Evolutionary conservation across 2,888 invertebrate genomes (phyloP).

Genomic region (Choristoneura rosaceana): DNA sequence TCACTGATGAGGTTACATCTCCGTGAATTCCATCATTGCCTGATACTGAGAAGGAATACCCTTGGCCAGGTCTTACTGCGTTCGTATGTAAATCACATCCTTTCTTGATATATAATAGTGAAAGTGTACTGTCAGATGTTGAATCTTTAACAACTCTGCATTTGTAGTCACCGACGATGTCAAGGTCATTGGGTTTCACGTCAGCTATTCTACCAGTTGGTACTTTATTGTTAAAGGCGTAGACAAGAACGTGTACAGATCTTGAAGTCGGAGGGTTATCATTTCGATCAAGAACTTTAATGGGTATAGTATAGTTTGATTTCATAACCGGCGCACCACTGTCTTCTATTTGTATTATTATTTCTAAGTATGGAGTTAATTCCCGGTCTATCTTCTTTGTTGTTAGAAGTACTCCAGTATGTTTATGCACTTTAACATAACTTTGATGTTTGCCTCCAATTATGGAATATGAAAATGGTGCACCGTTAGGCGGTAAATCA

Average conservation of each 20-base stretch:
- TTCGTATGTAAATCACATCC: slow-evolving; percentile 93
- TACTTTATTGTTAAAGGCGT: slow-evolving; percentile 90
- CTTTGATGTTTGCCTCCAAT: slow-evolving; percentile 92
- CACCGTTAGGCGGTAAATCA: slow-evolving; percentile 95
- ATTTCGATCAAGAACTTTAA: slow-evolving; percentile 94
- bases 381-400: slow-evolving; percentile 94
- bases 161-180: slow-evolving; percentile 94
- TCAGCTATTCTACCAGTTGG: slow-evolving; percentile 95
- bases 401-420: slow-evolving; percentile 92
- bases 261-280: slow-evolving; percentile 95
- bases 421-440: slow-evolving; percentile 91
- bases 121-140: slow-evolving; percentile 84
- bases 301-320: slow-evolving; percentile 91
- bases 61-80: slow-evolving; percentile 89
- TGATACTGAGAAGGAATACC: slow-evolving; percentile 91
- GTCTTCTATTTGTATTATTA: slow-evolving; percentile 94
- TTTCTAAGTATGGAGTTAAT: slow-evolving; percentile 89
- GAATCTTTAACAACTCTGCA: slow-evolving; percentile 92
- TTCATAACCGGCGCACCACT: slow-evolving; percentile 93
- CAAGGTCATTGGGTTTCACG: slow-evolving; percentile 96
- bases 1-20: slow-evolving; percentile 94
- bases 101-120: slow-evolving; percentile 88
- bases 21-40: slow-evolving; percentile 96
- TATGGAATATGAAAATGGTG: slow-evolving; percentile 93
- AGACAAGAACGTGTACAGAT: slow-evolving; percentile 92